Evolutionary conservation across 1,140 invertebrate species (phyloP), one percentile per base, ranked within the genome.

Genomic region (Zaprionus taronus): DNA sequence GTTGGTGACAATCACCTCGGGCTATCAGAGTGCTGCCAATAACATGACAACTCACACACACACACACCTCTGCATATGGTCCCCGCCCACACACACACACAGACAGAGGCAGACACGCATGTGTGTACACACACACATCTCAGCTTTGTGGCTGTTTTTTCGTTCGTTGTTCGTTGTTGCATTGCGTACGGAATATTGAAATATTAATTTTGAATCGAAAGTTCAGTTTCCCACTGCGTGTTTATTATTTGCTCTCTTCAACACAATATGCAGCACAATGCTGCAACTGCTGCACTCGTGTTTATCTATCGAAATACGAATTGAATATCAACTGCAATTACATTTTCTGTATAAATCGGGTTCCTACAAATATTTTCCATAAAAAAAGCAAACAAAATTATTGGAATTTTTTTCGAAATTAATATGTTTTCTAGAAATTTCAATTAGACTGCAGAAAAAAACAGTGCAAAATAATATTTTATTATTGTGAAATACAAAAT

Each of bases 1-100:
- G 81, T 86, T 82, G 69, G 83, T 87, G 80, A 83, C 81, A 83
- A 83, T 83, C 80, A 83, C 83, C 83, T 73, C 69, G 65, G 83
- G 83, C 83, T 73, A 83, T 82, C 83, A 76, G 87, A 77, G 80
- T 74, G 73, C 71, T 80, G 84, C 78, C 77, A 89, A 87, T 86
- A 89, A 77, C 72, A 79, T 77, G 72, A 86, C 75, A 87, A 55
- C 72, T 69, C 65, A 44, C 56, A 73, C 53, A 77, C 65, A 44
- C 56, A 73, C 53, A 77, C 65, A 31, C 28, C 6, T 7, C 28
- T 58, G 31, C 34, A 64, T 11, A 28, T 9, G 26, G n/a, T 11
- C 17, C 22, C 5, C n/a, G 11, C 6, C 34, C 5, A 28, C 11
- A 34, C 4, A 22, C 41, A 63, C n/a, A n/a, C 5, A 57, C 20